phyloP scores from a whole-genome alignment of 1,140 invertebrate species.

The Temnothorax longispinosus region DNA sequence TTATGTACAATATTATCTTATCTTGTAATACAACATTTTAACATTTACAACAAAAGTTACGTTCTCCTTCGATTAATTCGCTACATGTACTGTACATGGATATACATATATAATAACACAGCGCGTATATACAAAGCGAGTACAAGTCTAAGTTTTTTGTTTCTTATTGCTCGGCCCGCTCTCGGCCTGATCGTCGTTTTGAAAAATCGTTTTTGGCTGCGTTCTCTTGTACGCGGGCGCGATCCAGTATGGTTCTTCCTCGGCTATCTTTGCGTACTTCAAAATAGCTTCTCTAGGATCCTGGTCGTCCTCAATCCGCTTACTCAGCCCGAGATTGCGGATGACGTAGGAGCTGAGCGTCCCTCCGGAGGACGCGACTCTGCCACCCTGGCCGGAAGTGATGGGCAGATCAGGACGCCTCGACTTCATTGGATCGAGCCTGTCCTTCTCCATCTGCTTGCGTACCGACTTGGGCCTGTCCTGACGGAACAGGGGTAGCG shows the following conservation, averaged over 20 bases:
- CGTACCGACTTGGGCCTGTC: slow-evolving; percentile 95
- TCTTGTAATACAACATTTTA: not conserved
- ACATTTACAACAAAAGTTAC: not conserved
- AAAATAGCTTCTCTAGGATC: slow-evolving; percentile 98
- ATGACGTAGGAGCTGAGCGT: slow-evolving; percentile 99
- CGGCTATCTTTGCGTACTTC: slow-evolving; percentile 98
- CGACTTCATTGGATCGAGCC: slow-evolving; percentile 97
- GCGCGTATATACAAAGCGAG: not conserved
- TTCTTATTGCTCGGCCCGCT: slow-evolving; percentile 86
- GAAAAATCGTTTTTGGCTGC: slow-evolving; percentile 93
- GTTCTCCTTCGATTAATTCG: not conserved
- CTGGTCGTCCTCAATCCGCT: slow-evolving; percentile 97
- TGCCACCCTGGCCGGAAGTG: slow-evolving; percentile 93
- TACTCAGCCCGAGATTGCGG: slow-evolving; percentile 96
- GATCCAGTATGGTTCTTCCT: slow-evolving; percentile 98
- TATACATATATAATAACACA: not conserved
- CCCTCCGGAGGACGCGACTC: slow-evolving; percentile 97
- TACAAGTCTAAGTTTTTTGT: slow-evolving; percentile 79
- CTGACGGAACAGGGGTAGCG: slow-evolving; percentile 97
- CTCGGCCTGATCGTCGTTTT: slow-evolving; percentile 87
- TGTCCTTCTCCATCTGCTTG: slow-evolving; percentile 96
- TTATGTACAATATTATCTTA: not conserved
- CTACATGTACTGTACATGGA: not conserved
- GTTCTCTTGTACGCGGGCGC: slow-evolving; percentile 95
- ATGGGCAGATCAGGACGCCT: slow-evolving; percentile 97